Evolutionary conservation across 2,797 vertebrate species (phyloP), one percentile per base, ranked within the genome.

Genomic region (Schizopygopsis malacanthus): DNA sequence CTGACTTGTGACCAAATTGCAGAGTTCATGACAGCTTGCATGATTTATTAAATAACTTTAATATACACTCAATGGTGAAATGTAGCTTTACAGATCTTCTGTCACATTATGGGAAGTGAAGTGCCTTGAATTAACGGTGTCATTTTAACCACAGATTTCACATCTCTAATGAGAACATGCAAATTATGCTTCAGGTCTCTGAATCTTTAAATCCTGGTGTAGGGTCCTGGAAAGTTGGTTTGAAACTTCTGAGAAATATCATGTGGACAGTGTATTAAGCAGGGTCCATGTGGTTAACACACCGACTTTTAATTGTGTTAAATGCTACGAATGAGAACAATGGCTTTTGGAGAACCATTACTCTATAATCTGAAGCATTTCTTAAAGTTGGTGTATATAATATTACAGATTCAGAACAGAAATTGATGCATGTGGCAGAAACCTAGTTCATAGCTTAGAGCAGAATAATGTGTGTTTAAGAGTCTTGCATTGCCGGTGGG

Each of bases 81-180:
- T 73, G 13, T 50, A 12, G 9, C 25, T 75, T 73, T 16, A 50
- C n/a, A 25, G 41, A 50, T 33, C 25, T 52, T 52, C 9, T 56
- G 50, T 56, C 20, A 39, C 6, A 22, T 37, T 76, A n/a, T 16
- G 6, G 61, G 20, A 41, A 69, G 18, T 50, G 28, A 52, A 10
- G 9, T 6, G 45, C 54, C 54, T 25, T n/a, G 9, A 41, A 52
- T n/a, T 0, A 39, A 18, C 61, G 33, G 20, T 2, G 6, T 80
- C 25, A 75, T 75, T 50, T 54, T 50, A 52, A 69, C 63, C 63
- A 39, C 63, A 69, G 20, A 33, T 69, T 81, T 81, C 79, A 65
- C 2, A 33, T 65, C 76, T 25, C 43, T 28, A 43, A 79, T 25
- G 12, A 45, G n/a, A 63, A 16, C 41, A 71, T 45, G 1, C 3